Percentiles rank a stretch among this genome's conserved stretches.
These are phyloP conservation scores for Heterohyrax brucei DNA, from an alignment of 2,797 vertebrate genomes.

Conservation along the genomic window DNA sequence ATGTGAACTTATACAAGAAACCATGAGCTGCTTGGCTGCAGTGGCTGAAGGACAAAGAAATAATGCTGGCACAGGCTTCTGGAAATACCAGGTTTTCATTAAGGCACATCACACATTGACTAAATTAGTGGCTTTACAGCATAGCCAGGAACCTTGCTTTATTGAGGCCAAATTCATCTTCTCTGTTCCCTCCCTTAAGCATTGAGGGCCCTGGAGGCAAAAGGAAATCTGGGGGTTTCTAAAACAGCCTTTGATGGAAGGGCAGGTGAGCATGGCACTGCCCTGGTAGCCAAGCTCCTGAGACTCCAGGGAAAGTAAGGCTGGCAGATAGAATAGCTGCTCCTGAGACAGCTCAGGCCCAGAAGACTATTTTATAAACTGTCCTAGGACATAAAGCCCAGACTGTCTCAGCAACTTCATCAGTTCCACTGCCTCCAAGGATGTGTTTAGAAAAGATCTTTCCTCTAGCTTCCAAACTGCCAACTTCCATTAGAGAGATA, in stretches of 20 bases:
- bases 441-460: neutral
- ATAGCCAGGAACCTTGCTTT: neutral
- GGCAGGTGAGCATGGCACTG: neutral
- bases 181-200: neutral
- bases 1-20: neutral
- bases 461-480: neutral
- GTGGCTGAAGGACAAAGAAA: conserved; percentile 5
- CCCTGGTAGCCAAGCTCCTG: neutral
- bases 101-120: neutral
- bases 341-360: neutral
- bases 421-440: neutral
- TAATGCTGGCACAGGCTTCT: neutral
- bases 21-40: neutral
- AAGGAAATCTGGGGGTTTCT: fast-evolving
- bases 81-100: conserved; percentile 31
- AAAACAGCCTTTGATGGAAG: neutral
- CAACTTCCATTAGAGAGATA: neutral
- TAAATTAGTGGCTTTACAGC: neutral
- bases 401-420: neutral
- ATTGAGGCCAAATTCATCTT: neutral
- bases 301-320: neutral
- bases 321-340: fast-evolving
- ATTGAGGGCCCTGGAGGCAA: fast-evolving
- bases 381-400: neutral
- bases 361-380: neutral